A percentile compares a stretch with the other conserved stretches of the same genome.
Conservation (phyloP, 2,113 vertebrate species). For the Rhinichthys klamathensis region DNA sequence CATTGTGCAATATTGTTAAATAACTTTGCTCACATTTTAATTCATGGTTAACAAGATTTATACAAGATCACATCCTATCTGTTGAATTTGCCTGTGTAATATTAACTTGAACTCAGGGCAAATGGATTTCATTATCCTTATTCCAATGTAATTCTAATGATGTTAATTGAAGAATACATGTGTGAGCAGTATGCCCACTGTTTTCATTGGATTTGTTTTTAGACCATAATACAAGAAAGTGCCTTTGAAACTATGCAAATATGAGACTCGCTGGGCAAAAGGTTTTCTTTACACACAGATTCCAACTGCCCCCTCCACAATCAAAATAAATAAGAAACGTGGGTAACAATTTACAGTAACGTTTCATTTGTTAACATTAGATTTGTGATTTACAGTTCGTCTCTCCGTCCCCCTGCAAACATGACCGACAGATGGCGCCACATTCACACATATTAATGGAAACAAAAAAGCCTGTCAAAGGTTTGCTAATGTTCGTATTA, state of each 20-base stretch:
- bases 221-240: not conserved
- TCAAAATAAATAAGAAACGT: conserved; percentile 1
- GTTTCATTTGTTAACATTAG: not conserved
- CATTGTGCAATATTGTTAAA: not conserved
- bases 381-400: not conserved
- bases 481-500: not conserved
- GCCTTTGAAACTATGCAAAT: not conserved
- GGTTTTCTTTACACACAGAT: not conserved
- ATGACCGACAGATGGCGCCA: conserved; percentile 67
- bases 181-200: not conserved
- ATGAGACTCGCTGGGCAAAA: not conserved
- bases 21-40: not conserved
- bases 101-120: not conserved
- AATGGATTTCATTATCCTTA: not conserved
- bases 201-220: not conserved
- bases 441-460: conserved; percentile 18
- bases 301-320: conserved; percentile 14
- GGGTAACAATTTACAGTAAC: not conserved
- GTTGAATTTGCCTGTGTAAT: conserved; percentile 22
- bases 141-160: not conserved
- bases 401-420: not conserved
- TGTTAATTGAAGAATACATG: not conserved
- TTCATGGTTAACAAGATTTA: not conserved
- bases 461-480: not conserved
- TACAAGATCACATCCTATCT: not conserved